Base-by-base conservation (phyloP, 1,140 invertebrate genomes). In the Drosophila erecta region DNA sequence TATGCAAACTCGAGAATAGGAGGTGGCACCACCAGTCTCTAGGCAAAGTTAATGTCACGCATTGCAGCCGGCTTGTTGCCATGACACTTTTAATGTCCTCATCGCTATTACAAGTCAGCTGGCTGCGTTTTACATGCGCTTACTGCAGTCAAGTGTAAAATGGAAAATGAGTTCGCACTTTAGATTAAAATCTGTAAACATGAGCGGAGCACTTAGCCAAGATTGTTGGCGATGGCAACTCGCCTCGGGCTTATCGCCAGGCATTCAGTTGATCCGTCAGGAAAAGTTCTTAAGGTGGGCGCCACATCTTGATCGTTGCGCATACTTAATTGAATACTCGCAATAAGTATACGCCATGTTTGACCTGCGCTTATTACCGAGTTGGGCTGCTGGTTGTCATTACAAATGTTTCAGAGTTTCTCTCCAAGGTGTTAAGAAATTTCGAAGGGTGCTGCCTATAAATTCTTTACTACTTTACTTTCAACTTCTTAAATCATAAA, bases 91-190 rank as follows among this genome's bases (percentile, higher is more conserved):
- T 75, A 60, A 59, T 75, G 71, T 62, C 74, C 41, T 60, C 77
- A 74, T 71, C 61, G 78, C 61, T 46, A 61, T 73, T 73, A 76
- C 78, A 81, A 76, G 60, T 66, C 59, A 47, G 43, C 50, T 58
- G 24, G 64, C 41, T 81, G 71, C 69, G 64, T 56, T 60, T 56
- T 17, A 59, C 43, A 58, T 60, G 55, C 43, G 46, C 73, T 76
- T 64, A 56, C 72, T 43, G 62, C 62, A 74, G 43, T 79, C 41
- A 53, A 79, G 83, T 83, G 84, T 86, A 62, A 89, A 84, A 76
- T 86, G 61, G 71, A 86, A 83, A 83, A 87, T 79, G 79, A 66
- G 76, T 80, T 85, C 66, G 70, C 79, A 83, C 80, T 83, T 83
- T 66, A 76, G 79, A 79, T 83, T 83, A 79, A 83, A 79, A 83